A percentile compares a stretch with the other conserved stretches of the same genome.
These are phyloP conservation scores for Cheilosia impressa DNA, from an alignment of 2,888 invertebrate genomes.

Conservation along the genomic window DNA sequence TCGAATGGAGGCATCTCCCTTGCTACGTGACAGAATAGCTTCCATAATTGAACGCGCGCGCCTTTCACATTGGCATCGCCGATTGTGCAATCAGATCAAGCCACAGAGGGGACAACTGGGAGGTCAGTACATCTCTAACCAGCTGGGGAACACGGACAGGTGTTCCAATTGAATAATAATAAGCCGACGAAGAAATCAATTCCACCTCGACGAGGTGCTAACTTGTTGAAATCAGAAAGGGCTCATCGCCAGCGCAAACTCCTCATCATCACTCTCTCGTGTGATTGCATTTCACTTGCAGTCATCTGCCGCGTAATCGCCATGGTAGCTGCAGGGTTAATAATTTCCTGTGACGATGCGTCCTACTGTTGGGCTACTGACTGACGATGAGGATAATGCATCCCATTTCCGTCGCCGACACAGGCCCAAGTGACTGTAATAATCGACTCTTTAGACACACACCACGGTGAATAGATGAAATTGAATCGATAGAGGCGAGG, in stretches of 20 bases:
- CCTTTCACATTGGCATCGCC: slow-evolving; percentile 21
- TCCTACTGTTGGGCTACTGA: slow-evolving; percentile 18
- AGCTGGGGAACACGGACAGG: slow-evolving; percentile 37
- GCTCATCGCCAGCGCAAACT: not conserved
- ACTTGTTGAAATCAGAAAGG: slow-evolving; percentile 59
- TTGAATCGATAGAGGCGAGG: slow-evolving; percentile 16
- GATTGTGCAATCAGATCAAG: slow-evolving; percentile 60
- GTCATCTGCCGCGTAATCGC: slow-evolving; percentile 53
- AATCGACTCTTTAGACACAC: slow-evolving; percentile 40
- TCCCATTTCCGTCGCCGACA: slow-evolving; percentile 62
- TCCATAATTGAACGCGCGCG: slow-evolving; percentile 25
- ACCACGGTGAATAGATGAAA: slow-evolving; percentile 33
- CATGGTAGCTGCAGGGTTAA: slow-evolving; percentile 62
- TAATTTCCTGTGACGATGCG: slow-evolving; percentile 63
- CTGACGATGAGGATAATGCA: slow-evolving; percentile 49
- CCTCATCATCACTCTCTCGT: not conserved
- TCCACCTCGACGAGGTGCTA: slow-evolving; percentile 62
- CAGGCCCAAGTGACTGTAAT: slow-evolving; percentile 33
- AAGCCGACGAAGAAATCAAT: slow-evolving; percentile 51
- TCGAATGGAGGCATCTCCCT: slow-evolving; percentile 8
- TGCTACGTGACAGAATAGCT: slow-evolving; percentile 37
- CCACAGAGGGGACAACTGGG: slow-evolving; percentile 59
- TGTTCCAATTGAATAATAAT: slow-evolving; percentile 70
- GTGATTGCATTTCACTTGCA: slow-evolving; percentile 56
- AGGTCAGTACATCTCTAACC: slow-evolving; percentile 32